Evolutionary conservation across 1,140 invertebrate species (phyloP).

Genomic region (Papilio aristodemus): DNA sequence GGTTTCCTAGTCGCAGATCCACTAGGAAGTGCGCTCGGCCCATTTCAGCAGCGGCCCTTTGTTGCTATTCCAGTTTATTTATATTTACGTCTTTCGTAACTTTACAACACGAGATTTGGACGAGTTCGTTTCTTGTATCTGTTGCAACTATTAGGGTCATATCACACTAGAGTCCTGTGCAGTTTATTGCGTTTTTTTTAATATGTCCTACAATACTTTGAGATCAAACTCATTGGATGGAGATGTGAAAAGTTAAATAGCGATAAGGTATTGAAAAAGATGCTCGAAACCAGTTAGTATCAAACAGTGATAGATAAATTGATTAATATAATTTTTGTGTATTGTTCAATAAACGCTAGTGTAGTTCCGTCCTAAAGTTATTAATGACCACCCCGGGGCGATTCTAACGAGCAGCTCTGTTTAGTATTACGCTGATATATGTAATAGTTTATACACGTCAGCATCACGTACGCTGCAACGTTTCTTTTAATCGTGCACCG

Average conservation of each 20-base stretch:
- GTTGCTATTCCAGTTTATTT: conserved; percentile 64
- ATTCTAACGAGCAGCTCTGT: conserved; percentile 27
- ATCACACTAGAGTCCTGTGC: background rate
- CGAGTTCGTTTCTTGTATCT: conserved; percentile 45
- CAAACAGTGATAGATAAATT: background rate
- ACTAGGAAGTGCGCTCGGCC: conserved; percentile 62
- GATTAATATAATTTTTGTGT: background rate
- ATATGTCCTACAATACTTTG: too few relatives aligned
- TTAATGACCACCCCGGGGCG: conserved; percentile 30
- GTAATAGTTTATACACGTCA: conserved; percentile 33
- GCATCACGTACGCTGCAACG: conserved; percentile 21
- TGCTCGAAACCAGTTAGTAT: background rate
- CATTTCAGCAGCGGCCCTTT: conserved; percentile 66
- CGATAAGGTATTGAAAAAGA: background rate
- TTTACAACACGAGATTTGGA: conserved; percentile 63
- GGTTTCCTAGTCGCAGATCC: conserved; percentile 44
- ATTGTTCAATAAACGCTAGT: conserved; percentile 5
- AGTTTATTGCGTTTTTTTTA: background rate
- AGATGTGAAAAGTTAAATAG: background rate
- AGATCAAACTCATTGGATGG: too few relatives aligned
- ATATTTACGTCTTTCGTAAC: conserved; percentile 73
- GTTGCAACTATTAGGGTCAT: conserved; percentile 36
- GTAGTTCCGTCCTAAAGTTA: conserved; percentile 9
- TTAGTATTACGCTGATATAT: conserved; percentile 33
- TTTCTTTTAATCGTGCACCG: conserved; percentile 30